Evolutionary conservation across 2,888 invertebrate species (phyloP).

Genomic region (Epirrhoe alternata): DNA sequence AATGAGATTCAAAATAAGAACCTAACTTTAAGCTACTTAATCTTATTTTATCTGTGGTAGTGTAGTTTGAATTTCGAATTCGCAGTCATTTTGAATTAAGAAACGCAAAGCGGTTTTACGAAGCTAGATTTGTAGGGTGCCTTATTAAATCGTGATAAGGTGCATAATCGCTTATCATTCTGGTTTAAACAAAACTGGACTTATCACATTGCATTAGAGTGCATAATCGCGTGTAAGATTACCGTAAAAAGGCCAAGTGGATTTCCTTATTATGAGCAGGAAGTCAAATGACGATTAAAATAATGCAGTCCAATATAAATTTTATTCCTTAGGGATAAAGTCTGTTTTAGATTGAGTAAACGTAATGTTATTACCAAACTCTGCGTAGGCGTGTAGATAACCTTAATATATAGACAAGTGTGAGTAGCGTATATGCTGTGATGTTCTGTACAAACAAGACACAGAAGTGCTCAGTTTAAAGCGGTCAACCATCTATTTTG

Average conservation of each 20-base stretch:
- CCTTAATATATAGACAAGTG: background rate
- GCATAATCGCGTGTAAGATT: background rate
- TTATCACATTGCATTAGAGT: constrained; percentile 2
- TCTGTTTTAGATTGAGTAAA: constrained; percentile 3
- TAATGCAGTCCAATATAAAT: constrained; percentile 14
- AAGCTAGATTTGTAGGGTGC: background rate
- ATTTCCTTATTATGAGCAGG: constrained; percentile 27
- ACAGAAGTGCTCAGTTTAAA: no score
- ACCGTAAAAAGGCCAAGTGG: constrained; percentile 15
- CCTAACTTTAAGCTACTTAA: no score
- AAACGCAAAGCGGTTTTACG: background rate
- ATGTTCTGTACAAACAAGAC: no score
- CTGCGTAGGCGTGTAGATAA: background rate
- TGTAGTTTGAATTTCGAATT: background rate
- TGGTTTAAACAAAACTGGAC: background rate
- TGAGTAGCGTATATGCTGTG: background rate
- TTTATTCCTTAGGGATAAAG: constrained; percentile 21
- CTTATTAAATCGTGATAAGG: constrained; percentile 7
- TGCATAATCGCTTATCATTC: background rate
- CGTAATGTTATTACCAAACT: background rate
- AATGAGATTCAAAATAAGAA: no score
- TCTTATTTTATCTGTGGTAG: no score
- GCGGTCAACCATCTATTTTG: no score
- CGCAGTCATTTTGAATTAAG: background rate
- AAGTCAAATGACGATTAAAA: constrained; percentile 16